Percentiles rank a stretch among this genome's conserved stretches.
These are phyloP conservation scores for Lasioglossum vierecki DNA, from an alignment of 2,888 invertebrate species.

Conservation along the genomic window DNA sequence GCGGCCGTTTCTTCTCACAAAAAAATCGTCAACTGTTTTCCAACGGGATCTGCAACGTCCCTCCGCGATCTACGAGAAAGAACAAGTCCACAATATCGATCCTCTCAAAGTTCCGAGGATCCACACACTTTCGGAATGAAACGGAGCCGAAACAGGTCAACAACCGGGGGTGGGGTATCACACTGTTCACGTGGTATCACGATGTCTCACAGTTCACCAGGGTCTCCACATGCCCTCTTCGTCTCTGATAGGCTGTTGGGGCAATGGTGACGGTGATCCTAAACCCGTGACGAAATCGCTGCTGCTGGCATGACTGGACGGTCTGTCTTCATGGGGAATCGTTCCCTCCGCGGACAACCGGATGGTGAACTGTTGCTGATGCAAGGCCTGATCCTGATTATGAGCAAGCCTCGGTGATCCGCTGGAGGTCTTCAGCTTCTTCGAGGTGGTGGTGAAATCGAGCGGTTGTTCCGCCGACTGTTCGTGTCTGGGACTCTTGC, in stretches of 20 bases:
- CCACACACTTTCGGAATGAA: not conserved
- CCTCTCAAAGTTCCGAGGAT: not conserved
- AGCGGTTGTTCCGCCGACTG: constrained; percentile 79
- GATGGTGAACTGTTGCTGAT: constrained; percentile 38
- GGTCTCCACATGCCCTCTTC: constrained; percentile 83
- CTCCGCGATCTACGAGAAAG: not conserved
- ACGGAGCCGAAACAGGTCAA: not conserved
- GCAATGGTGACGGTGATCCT: constrained; percentile 71
- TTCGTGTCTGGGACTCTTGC: constrained; percentile 75
- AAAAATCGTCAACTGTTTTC: not conserved
- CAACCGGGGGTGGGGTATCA: not conserved
- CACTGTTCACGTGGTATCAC: not conserved
- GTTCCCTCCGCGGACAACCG: constrained; percentile 39
- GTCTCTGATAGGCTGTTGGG: constrained; percentile 79
- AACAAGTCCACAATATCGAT: not conserved
- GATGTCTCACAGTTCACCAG: constrained; percentile 73
- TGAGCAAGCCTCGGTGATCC: constrained; percentile 40
- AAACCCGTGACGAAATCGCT: constrained; percentile 71
- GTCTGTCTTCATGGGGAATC: constrained; percentile 71
- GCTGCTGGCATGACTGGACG: constrained; percentile 75
- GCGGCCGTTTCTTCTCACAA: not conserved
- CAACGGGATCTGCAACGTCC: not conserved
- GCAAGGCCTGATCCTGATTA: constrained; percentile 36
- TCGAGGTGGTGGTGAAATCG: constrained; percentile 81
- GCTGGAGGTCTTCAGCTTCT: constrained; percentile 76